phyloP scores from a whole-genome alignment of 2,113 vertebrate genomes.

The Nothobranchius kuhntae region DNA sequence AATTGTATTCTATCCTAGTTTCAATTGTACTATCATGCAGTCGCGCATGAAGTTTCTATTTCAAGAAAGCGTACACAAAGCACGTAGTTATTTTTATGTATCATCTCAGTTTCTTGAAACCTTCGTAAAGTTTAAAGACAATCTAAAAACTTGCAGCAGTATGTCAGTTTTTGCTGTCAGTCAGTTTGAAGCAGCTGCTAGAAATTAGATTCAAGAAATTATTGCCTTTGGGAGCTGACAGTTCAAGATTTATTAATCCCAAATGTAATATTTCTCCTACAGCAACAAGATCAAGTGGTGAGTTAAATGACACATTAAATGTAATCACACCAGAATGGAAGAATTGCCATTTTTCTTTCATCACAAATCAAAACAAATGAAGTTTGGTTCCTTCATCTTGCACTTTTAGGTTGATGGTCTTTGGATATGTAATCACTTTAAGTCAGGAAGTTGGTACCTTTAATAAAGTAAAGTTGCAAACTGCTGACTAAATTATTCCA shows the following conservation, averaged over 20 bases:
- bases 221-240: conserved; percentile 3
- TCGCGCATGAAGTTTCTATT: neutral
- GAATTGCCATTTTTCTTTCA: conserved; percentile 15
- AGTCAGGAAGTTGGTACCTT: conserved; percentile 18
- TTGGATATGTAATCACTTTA: neutral
- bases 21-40: neutral
- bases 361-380: neutral
- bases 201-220: conserved; percentile 12
- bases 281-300: conserved; percentile 7
- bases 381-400: neutral
- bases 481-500: conserved; percentile 25
- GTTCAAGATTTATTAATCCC: conserved; percentile 28
- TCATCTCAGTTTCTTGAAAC: neutral
- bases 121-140: too few relatives aligned
- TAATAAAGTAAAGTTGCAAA: conserved; percentile 24
- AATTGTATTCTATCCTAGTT: neutral
- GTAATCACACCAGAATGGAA: conserved; percentile 6
- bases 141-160: neutral
- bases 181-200: conserved; percentile 15
- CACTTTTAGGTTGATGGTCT: conserved; percentile 10
- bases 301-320: neutral
- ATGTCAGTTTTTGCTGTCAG: neutral
- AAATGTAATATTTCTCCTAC: conserved; percentile 6
- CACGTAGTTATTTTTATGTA: neutral
- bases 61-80: neutral